Conservation (phyloP, 2,113 vertebrate species). For the Psittacula cyanocephala region DNA sequence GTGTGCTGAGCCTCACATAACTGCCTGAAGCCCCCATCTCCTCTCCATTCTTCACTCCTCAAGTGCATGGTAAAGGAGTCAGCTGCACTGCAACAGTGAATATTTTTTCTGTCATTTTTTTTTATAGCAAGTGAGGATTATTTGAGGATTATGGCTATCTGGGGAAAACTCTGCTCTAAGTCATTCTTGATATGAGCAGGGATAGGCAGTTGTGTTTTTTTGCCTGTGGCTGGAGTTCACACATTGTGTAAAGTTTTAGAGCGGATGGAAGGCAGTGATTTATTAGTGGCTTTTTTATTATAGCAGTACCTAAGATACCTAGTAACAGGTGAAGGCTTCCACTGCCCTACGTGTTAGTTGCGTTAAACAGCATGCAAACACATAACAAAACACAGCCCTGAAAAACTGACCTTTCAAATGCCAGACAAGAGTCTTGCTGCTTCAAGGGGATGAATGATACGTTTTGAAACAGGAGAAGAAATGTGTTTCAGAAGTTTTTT, state of each 20-base stretch:
- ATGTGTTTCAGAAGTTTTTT: constrained; percentile 59
- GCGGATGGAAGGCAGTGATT: not conserved
- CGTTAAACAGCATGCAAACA: not conserved
- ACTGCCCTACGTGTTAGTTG: not conserved
- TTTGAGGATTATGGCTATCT: constrained; percentile 25
- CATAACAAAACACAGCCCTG: not conserved
- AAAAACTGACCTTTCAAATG: not conserved
- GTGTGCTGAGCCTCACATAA: not conserved
- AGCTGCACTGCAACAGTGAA: not conserved
- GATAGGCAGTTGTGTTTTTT: not conserved
- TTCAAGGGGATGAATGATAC: not conserved
- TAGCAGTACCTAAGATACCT: not conserved
- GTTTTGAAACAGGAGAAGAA: constrained; percentile 45
- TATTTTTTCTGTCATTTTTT: constrained; percentile 25
- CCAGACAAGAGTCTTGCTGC: not conserved
- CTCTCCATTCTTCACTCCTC: not conserved
- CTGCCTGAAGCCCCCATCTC: accelerated
- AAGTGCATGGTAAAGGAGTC: not conserved
- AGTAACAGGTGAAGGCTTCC: not conserved
- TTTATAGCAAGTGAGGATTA: constrained; percentile 25
- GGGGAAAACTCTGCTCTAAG: constrained; percentile 27
- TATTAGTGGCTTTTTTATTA: not conserved
- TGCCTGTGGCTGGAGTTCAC: constrained; percentile 12
- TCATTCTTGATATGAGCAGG: not conserved
- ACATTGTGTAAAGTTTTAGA: not conserved